A percentile compares a stretch with the other conserved stretches of the same genome.
phyloP scores from a whole-genome alignment of 2,113 vertebrate species.

The Alouatta palliata region DNA sequence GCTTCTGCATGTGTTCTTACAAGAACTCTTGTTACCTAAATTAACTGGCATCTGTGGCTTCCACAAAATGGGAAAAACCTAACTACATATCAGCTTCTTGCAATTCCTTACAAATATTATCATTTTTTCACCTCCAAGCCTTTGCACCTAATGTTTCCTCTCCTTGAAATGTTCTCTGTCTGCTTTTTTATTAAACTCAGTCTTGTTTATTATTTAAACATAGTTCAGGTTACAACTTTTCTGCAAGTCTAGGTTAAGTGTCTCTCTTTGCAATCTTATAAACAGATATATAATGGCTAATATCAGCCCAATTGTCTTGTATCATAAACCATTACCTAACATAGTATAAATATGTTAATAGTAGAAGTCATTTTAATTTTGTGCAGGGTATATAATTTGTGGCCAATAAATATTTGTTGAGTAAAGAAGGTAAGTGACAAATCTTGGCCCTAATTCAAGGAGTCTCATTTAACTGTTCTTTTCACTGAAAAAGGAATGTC shows the following conservation, averaged over 20 bases:
- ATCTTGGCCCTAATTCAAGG: background rate
- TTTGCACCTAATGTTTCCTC: background rate
- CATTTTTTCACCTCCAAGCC: background rate
- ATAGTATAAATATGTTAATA: background rate
- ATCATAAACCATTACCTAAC: background rate
- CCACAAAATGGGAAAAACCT: background rate
- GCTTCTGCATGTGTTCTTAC: background rate
- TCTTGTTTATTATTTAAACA: background rate
- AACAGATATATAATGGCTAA: background rate
- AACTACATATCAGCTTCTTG: background rate
- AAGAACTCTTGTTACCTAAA: background rate
- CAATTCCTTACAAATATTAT: background rate
- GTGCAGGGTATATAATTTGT: background rate
- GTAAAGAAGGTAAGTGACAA: background rate
- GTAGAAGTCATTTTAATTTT: background rate
- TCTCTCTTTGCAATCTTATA: background rate
- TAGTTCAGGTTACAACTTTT: background rate
- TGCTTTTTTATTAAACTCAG: background rate
- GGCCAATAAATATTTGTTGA: background rate
- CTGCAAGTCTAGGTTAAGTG: background rate
- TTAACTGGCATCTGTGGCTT: background rate
- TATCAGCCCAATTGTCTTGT: background rate
- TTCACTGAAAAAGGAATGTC: background rate
- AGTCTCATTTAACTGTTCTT: background rate
- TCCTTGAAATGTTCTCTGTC: background rate